phyloP scores from a whole-genome alignment of 2,113 vertebrate genomes.

The Lynx canadensis region DNA sequence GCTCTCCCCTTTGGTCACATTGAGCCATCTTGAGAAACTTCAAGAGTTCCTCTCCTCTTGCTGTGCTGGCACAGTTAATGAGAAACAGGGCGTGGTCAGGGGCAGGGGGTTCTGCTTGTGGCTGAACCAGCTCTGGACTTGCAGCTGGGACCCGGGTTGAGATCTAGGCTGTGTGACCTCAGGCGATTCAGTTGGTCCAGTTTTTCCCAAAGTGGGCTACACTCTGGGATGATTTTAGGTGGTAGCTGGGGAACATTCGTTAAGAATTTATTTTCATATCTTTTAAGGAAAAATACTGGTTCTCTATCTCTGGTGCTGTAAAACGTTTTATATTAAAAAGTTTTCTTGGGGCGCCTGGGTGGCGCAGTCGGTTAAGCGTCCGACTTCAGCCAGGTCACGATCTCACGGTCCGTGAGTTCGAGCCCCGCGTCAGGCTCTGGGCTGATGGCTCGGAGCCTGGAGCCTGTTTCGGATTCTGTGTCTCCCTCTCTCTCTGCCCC shows the following conservation, averaged over 20 bases:
- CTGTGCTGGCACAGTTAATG: neutral
- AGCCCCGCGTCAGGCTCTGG: too few relatives aligned
- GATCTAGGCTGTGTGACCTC: neutral
- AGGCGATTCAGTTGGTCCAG: neutral
- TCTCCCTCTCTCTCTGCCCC: too few relatives aligned
- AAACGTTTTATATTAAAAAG: neutral
- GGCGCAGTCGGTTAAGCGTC: too few relatives aligned
- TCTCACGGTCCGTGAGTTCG: too few relatives aligned
- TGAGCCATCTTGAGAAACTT: constrained; percentile 25
- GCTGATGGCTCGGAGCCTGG: too few relatives aligned
- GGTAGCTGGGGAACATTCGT: neutral
- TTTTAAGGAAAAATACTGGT: neutral
- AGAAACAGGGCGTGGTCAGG: rapidly evolving
- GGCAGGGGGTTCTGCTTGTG: neutral
- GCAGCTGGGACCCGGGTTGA: neutral
- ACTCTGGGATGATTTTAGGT: neutral
- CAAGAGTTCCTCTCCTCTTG: neutral
- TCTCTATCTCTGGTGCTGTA: neutral
- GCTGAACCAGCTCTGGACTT: neutral
- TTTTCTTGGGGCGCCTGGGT: neutral
- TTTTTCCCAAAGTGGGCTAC: neutral
- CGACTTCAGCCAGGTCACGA: too few relatives aligned
- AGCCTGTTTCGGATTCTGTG: too few relatives aligned
- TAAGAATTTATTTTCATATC: neutral
- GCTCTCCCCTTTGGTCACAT: constrained; percentile 2